Percentiles rank a stretch among this genome's conserved stretches.
Conservation (phyloP, 2,797 vertebrate species). For the Diplodus sargus region DNA sequence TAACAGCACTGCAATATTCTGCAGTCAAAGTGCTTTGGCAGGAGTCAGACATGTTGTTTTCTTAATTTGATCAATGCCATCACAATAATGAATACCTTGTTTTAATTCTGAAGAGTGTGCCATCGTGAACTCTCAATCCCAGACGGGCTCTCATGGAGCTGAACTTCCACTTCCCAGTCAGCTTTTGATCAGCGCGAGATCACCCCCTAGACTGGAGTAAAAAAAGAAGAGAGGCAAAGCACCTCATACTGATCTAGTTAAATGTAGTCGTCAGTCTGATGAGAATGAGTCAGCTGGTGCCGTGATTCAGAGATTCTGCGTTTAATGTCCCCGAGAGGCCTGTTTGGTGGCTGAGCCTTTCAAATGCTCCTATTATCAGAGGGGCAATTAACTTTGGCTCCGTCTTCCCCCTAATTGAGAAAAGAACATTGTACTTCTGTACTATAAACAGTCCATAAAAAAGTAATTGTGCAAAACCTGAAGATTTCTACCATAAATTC, state of each 20-base stretch:
- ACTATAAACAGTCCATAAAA: constrained; percentile 66
- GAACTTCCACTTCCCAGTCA: constrained; percentile 46
- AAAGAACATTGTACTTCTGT: constrained; percentile 61
- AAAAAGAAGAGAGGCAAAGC: constrained; percentile 46
- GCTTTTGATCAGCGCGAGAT: constrained; percentile 63
- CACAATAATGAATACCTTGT: constrained; percentile 12
- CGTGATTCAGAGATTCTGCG: constrained; percentile 68
- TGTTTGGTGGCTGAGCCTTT: constrained; percentile 59
- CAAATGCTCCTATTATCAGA: constrained; percentile 69
- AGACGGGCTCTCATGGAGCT: constrained; percentile 41
- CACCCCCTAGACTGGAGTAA: constrained; percentile 52
- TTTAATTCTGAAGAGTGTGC: constrained; percentile 33
- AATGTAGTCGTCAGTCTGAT: constrained; percentile 74
- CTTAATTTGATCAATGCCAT: constrained; percentile 32
- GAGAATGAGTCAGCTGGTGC: constrained; percentile 74
- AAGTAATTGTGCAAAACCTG: constrained; percentile 56
- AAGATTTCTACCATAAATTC: constrained; percentile 57
- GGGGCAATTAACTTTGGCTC: constrained; percentile 72
- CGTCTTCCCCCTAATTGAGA: constrained; percentile 69
- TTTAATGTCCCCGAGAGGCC: constrained; percentile 68
- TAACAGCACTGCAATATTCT: background rate
- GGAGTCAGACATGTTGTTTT: constrained; percentile 1
- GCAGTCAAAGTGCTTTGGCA: constrained; percentile 9
- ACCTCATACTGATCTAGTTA: constrained; percentile 70
- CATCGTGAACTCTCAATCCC: constrained; percentile 43